Evolutionary conservation across 2,113 vertebrate genomes (phyloP).

Genomic region (Diphyllodes magnificus): DNA sequence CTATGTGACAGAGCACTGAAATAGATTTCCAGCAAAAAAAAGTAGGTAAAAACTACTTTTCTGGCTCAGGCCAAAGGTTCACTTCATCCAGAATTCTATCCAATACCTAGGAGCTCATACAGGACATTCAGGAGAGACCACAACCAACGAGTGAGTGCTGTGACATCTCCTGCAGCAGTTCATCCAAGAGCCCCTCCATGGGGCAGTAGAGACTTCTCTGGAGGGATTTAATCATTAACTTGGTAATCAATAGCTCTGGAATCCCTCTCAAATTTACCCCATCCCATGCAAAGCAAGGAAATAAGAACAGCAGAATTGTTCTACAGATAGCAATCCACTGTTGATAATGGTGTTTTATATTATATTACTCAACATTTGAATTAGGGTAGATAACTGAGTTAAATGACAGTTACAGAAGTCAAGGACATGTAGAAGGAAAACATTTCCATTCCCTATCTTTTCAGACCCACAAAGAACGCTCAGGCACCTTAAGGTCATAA

Average conservation of each 20-base stretch:
- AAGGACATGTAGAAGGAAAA: background rate
- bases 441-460: background rate
- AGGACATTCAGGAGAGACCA: background rate
- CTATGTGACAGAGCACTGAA: background rate
- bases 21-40: background rate
- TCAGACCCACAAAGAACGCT: background rate
- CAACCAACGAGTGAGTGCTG: accelerated
- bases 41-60: background rate
- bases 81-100: background rate
- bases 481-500: background rate
- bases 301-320: background rate
- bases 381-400: background rate
- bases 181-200: background rate
- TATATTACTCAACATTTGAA: background rate
- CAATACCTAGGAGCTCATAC: background rate
- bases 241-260: background rate
- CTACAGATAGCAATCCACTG: background rate
- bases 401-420: background rate
- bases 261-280: background rate
- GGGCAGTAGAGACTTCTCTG: background rate
- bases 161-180: background rate
- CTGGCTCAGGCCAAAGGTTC: background rate
- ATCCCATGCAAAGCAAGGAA: background rate
- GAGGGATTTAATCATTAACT: background rate
- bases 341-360: background rate